A percentile compares a stretch with the other conserved stretches of the same genome.
Evolutionary conservation across 2,113 vertebrate genomes (phyloP).

Genomic region (Vanacampus margaritifer): DNA sequence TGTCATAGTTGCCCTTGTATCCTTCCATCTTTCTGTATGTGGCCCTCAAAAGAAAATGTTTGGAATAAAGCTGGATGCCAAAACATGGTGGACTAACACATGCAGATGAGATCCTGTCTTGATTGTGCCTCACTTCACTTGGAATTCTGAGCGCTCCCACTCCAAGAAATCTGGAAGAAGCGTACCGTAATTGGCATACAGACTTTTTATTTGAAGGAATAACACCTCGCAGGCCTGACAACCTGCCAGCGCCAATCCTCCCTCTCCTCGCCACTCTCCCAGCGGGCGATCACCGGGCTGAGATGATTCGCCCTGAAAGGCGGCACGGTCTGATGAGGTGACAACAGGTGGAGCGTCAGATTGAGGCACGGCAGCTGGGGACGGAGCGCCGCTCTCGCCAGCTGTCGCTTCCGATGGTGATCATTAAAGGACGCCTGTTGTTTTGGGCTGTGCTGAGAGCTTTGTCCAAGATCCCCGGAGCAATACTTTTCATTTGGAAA

Average conservation of each 20-base stretch:
- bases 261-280: conserved; percentile 49
- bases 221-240: conserved; percentile 62
- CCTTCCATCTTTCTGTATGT: too few species aligned
- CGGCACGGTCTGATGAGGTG: conserved; percentile 60
- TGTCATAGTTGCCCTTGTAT: too few species aligned
- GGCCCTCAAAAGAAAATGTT: too few species aligned
- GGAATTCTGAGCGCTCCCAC: background rate
- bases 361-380: conserved; percentile 61
- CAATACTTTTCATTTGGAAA: background rate
- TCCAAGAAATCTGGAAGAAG: background rate
- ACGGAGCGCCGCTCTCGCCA: conserved; percentile 56
- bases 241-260: conserved; percentile 53
- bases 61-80: background rate
- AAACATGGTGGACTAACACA: background rate
- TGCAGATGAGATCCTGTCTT: background rate
- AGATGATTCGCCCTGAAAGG: conserved; percentile 67
- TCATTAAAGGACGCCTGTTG: conserved; percentile 47
- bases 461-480: conserved; percentile 8
- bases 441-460: background rate
- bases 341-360: conserved; percentile 72
- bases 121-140: background rate
- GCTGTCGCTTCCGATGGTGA: conserved; percentile 56
- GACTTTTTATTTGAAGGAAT: conserved; percentile 65
- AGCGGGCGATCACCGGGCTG: conserved; percentile 60
- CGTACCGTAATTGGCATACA: conserved; percentile 56